phyloP scores from a whole-genome alignment of 2,113 vertebrate genomes.

The Alectura lathami region DNA sequence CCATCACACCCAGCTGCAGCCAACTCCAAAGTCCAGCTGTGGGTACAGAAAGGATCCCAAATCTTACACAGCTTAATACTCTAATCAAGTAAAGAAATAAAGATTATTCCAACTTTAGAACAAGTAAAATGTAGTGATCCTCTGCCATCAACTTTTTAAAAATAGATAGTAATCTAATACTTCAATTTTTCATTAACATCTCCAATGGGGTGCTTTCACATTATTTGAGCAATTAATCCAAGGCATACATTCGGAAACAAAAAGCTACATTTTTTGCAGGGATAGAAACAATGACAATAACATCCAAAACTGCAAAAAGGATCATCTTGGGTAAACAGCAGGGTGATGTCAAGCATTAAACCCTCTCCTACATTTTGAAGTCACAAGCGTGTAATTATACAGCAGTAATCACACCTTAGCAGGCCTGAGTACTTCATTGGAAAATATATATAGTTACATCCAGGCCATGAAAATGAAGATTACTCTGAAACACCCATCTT shows the following conservation, averaged over 20 bases:
- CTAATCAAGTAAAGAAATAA: background rate
- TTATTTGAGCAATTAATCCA: background rate
- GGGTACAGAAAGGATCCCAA: background rate
- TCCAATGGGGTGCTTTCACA: background rate
- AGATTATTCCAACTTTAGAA: background rate
- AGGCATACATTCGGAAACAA: background rate
- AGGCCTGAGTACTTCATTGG: background rate
- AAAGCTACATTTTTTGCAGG: background rate
- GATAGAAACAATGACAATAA: background rate
- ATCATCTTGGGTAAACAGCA: background rate
- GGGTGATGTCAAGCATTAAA: background rate
- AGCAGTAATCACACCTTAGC: background rate
- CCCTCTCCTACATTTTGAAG: background rate
- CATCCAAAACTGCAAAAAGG: background rate
- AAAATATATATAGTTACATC: background rate
- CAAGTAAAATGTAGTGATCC: background rate
- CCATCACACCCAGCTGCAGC: background rate
- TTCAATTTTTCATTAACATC: background rate
- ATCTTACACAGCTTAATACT: background rate
- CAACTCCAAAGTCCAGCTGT: background rate
- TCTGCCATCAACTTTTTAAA: background rate
- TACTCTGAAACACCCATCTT: slow-evolving; percentile 18
- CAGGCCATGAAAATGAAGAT: slow-evolving; percentile 31
- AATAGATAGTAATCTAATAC: background rate
- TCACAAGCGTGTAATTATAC: background rate